A percentile compares a stretch with the other conserved stretches of the same genome.
phyloP scores from a whole-genome alignment of 2,888 invertebrate genomes.

The Lissocephala sabroskyi region DNA sequence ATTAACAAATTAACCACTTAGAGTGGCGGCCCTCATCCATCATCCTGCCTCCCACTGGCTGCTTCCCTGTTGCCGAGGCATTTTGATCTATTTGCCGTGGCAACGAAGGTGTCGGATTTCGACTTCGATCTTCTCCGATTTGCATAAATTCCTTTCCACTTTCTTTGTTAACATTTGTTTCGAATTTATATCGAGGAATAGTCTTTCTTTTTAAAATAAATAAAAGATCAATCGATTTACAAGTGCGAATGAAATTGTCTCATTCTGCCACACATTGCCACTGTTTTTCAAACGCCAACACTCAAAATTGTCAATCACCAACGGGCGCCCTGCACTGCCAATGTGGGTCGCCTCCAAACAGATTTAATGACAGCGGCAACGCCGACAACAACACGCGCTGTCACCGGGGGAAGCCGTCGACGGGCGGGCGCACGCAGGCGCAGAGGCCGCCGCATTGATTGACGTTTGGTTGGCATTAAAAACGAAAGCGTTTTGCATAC shows the following conservation, averaged over 20 bases:
- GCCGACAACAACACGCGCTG: conserved; percentile 18
- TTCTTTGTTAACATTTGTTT: no score
- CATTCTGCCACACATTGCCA: conserved; percentile 9
- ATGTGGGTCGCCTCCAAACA: conserved; percentile 28
- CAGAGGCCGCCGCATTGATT: conserved; percentile 13
- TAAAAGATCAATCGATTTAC: no score
- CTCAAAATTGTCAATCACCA: conserved; percentile 21
- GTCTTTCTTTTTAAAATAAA: no score
- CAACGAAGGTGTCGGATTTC: no score
- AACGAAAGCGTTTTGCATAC: conserved; percentile 53
- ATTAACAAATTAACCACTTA: conserved; percentile 55
- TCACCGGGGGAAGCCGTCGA: conserved; percentile 13
- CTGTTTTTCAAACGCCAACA: conserved; percentile 16
- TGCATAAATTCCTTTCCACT: no score
- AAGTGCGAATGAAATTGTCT: no score
- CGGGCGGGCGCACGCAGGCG: conserved; percentile 35
- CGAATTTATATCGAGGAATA: no score
- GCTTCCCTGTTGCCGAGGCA: no score
- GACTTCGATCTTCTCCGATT: no score
- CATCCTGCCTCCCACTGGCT: no score
- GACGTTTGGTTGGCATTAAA: conserved; percentile 20
- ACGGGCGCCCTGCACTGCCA: conserved; percentile 37
- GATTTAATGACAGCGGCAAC: conserved; percentile 27
- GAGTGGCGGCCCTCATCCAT: no score
- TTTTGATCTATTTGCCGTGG: no score